Conservation (phyloP, 2,888 invertebrate species). For the Carterocephalus palaemon region DNA sequence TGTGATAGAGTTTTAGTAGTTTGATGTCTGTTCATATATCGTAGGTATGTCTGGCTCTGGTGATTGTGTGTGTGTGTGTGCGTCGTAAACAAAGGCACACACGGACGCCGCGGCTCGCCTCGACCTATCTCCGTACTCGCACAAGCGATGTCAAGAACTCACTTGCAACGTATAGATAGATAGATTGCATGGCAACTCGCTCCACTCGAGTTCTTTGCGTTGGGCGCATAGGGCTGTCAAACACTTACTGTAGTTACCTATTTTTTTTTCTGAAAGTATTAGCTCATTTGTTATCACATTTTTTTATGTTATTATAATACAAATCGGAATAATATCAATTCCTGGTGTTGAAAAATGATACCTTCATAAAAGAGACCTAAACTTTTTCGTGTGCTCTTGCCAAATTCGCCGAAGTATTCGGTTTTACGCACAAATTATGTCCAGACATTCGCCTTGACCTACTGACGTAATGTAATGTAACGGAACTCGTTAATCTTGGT, state of each 20-base stretch:
- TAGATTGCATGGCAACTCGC: conserved; percentile 23
- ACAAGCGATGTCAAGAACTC: conserved; percentile 32
- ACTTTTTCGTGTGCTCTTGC: background rate
- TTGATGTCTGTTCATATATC: conserved; percentile 18
- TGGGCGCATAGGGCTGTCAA: conserved; percentile 15
- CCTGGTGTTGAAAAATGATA: no score
- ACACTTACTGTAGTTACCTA: background rate
- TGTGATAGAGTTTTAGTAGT: conserved; percentile 14
- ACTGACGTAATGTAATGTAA: conserved; percentile 4
- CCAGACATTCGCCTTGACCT: conserved; percentile 4
- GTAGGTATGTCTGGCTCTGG: conserved; percentile 4
- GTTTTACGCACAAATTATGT: conserved; percentile 5
- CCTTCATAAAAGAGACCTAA: no score
- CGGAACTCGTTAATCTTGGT: conserved; percentile 1
- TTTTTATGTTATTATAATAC: no score
- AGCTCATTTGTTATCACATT: background rate
- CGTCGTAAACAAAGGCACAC: conserved; percentile 33
- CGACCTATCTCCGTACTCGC: conserved; percentile 29
- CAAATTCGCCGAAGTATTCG: background rate
- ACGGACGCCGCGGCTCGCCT: conserved; percentile 27
- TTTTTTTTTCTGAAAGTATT: background rate
- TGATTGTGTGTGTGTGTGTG: conserved; percentile 14
- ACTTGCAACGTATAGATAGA: conserved; percentile 33
- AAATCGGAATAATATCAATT: no score
- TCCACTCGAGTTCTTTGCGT: conserved; percentile 17